phyloP scores from a whole-genome alignment of 2,888 invertebrate genomes.

The Acleris cristana region DNA sequence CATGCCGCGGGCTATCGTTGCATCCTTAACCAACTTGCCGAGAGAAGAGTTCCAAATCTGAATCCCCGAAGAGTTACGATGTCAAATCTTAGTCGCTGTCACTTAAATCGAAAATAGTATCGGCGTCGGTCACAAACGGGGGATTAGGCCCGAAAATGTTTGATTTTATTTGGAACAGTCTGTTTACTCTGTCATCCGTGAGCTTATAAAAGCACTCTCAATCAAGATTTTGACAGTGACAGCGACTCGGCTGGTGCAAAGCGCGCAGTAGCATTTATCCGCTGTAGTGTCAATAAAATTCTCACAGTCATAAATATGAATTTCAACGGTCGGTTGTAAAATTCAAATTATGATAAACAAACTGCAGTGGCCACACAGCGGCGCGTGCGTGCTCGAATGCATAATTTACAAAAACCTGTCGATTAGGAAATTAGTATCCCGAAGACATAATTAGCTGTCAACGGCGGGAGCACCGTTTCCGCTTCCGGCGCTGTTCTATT shows the following conservation, averaged over 20 bases:
- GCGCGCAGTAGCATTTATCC: conserved; percentile 56
- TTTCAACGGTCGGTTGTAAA: conserved; percentile 72
- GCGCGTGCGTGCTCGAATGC: conserved; percentile 45
- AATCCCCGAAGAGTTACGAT: conserved; percentile 74
- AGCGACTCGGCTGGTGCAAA: conserved; percentile 51
- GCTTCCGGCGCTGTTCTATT: conserved; percentile 80
- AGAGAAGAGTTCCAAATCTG: conserved; percentile 69
- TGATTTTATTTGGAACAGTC: conserved; percentile 54
- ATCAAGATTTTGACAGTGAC: conserved; percentile 66
- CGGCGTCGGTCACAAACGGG: conserved; percentile 47
- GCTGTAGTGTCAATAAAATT: conserved; percentile 67
- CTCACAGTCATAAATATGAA: conserved; percentile 70
- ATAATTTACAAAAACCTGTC: conserved; percentile 69
- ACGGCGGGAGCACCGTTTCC: conserved; percentile 75
- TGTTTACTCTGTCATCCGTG: conserved; percentile 62
- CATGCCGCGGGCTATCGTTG: conserved; percentile 43
- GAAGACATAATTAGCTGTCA: conserved; percentile 82
- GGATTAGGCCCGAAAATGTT: conserved; percentile 46
- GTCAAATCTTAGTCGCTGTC: conserved; percentile 69
- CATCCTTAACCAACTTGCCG: conserved; percentile 48
- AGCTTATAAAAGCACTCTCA: conserved; percentile 64
- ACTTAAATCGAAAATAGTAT: conserved; percentile 70
- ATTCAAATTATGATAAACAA: conserved; percentile 74
- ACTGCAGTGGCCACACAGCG: conserved; percentile 49
- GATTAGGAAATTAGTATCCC: conserved; percentile 75